Evolutionary conservation across 2,113 vertebrate genomes (phyloP), one percentile per base, ranked within the genome.

Genomic region (Cheilinus undulatus): DNA sequence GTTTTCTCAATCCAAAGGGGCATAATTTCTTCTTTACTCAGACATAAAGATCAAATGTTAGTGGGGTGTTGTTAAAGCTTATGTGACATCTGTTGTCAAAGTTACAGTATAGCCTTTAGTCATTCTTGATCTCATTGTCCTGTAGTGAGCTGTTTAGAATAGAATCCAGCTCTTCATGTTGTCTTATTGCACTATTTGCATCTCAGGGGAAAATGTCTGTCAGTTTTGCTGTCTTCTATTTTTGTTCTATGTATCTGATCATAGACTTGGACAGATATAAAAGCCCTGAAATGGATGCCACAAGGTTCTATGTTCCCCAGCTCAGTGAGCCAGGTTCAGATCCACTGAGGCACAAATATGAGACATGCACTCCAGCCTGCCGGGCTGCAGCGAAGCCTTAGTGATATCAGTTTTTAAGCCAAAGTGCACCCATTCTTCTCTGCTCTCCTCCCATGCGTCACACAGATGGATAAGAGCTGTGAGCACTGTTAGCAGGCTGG

Each of bases 401-500:
- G 26, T 40, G 62, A 66, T 65, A 36, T 66, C 28, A 24, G 30
- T 49, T 72, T 76, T 73, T 69, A 69, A 56, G 75, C 67, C 38
- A 51, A 45, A 56, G 67, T 73, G 63, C 71, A 58, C 32, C 50
- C 28, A 11, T 23, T 61, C 40, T 63, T 46, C 40, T 59, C 43
- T 43, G 54, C 69, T 80, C 32, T 57, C 32, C 24, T 38, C 23
- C 13, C 50, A 3, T 40, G 69, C 27, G 6, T 54, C 59, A 69
- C 34, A 60, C 52, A 32, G 42, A 67, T 58, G 52, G 63, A 59
- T 63, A 69, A 76, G 62, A 32, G 48, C 42, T 60, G 28, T 45
- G 51, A 72, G 67, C 23, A 24, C 57, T 38, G 9, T 46, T 30
- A 46, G 48, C 36, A 63, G 69, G 52, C 36, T 59, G 20, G 46